Base-by-base conservation (phyloP, 1,140 invertebrate species). In the Rhyacophila brunnea region DNA sequence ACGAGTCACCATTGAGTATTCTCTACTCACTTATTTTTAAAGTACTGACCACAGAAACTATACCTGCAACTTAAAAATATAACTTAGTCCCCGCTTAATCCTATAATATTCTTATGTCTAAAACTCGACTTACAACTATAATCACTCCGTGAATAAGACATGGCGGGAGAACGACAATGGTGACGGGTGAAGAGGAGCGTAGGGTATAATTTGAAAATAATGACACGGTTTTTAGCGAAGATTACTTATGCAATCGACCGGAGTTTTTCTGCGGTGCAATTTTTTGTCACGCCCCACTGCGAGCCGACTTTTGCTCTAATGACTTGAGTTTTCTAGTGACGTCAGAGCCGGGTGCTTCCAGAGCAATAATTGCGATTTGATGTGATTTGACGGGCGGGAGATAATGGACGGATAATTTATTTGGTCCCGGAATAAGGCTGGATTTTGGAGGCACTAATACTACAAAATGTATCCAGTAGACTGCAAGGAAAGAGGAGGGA, bases 211-310 rank as follows among this genome's bases (percentile, higher is more conserved):
- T 59, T 50, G 45, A 59, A 64, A 64, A 55, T 64, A 64, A 64
- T 50, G 52, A 45, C 40, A 32, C 38, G 20, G 23, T 64, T 64
- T 64, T 62, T 58, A 58, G 28, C 49, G 55, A 62, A 58, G 60
- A 62, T 62, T 62, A 62, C 60, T 62, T 62, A 62, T 62, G 55
- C 60, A 62, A 58, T 58, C 55, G 55, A 57, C 60, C 47, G 53
- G 34, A 28, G 35, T 32, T 35, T 50, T 58, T 58, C 50, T 40
- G 60, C 43, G 19, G 43, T 6, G 36, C 18, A 47, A 36, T 62
- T 58, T 62, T 62, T 38, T 28, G 23, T 28, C 23, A 32, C 23
- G 28, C 19, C 40, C 6, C 15, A 35, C 38, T 45, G 47, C 40
- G 35, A 49, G 23, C 44, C 32, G 57, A 51, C 44, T 56, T 47